Evolutionary conservation across 2,888 invertebrate species (phyloP).

Genomic region (Thelaira solivaga): DNA sequence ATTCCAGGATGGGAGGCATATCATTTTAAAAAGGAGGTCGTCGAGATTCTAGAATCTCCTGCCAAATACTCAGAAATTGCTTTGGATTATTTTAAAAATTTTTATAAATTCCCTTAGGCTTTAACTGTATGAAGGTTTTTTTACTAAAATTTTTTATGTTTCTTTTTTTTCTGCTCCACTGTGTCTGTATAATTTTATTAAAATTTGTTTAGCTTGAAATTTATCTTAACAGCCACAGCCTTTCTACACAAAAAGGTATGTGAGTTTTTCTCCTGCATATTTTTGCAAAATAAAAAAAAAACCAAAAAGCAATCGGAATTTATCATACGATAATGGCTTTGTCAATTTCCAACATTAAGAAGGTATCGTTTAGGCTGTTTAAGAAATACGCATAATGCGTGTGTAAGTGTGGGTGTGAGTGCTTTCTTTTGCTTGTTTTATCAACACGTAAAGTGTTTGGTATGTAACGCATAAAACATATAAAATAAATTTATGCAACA

Average conservation of each 20-base stretch:
- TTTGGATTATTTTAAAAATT: no score
- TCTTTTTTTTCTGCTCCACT: no score
- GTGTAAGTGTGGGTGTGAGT: neutral
- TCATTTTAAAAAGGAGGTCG: no score
- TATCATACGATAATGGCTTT: constrained; percentile 56
- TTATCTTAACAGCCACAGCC: no score
- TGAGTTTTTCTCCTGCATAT: neutral
- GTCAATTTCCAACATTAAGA: constrained; percentile 14
- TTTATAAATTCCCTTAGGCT: no score
- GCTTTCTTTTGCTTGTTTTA: neutral
- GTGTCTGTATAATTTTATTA: no score
- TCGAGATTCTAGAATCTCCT: no score
- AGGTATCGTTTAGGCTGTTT: neutral
- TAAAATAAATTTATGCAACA: constrained; percentile 61
- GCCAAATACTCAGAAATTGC: no score
- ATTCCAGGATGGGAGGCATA: no score
- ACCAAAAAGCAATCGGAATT: constrained; percentile 39
- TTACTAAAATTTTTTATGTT: no score
- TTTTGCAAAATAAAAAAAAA: neutral
- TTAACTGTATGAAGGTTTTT: no score
- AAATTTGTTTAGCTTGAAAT: no score
- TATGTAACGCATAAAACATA: constrained; percentile 49
- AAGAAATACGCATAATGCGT: neutral
- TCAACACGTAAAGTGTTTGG: constrained; percentile 51
- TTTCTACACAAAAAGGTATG: neutral